Evolutionary conservation across 2,113 vertebrate genomes (phyloP), one percentile per base, ranked within the genome.

Genomic region (Trochalopteron elliotii): DNA sequence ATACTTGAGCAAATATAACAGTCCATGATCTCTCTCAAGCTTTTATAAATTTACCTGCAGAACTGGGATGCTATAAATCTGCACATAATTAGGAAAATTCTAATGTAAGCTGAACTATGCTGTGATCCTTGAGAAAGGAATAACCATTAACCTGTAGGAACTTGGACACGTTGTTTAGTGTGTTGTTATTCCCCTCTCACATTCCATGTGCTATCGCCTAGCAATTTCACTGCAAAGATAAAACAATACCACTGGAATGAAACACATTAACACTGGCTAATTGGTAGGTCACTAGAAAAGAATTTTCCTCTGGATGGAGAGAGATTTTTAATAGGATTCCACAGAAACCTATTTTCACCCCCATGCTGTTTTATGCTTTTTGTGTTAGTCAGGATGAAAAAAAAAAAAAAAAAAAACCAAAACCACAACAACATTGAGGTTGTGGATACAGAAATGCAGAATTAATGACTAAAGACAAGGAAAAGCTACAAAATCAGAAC

Each of bases 121-220:
- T 76, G 22, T 90, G 78, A 85, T 87, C 44, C 40, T 79, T 52
- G 25, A 68, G 53, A 71, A 87, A 78, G 49, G 70, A 72, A 52
- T 45, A 82, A 12, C 13, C n/a, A 71, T 79, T 90, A 87, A 75
- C 61, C 40, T 50, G 10, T 12, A 40, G 33, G 25, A 78, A 89
- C 40, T 31, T 77, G 45, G 64, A 37, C 12, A 30, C 0, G 0
- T 33, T 1, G 0, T 35, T 84, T 40, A 64, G 30, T 47, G 64
- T 35, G 14, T 39, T 68, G 21, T 63, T 70, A 67, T 55, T 84
- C 56, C 44, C 27, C 15, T 68, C 60, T 70, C 56, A n/a, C 80
- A 59, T 84, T 89, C 89, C 47, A 45, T 24, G 19, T 68, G 61
- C 56, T 77, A 78, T 75, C 0, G 0, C 74, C 82, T 93, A 78